Evolutionary conservation across 2,797 vertebrate species (phyloP).

Genomic region (Dallia pectoralis): DNA sequence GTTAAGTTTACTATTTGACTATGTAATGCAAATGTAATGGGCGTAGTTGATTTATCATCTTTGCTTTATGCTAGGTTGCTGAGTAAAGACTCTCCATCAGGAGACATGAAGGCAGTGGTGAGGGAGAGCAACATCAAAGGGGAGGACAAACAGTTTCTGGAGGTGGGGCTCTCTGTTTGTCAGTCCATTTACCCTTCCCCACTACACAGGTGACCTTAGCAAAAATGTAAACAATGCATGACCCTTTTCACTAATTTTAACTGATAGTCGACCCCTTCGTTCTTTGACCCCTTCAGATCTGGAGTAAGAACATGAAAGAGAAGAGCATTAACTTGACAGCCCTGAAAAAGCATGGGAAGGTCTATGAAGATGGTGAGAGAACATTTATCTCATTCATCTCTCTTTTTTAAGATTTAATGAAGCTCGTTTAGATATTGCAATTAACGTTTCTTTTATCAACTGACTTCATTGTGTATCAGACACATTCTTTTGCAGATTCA

Average conservation of each 20-base stretch:
- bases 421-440: not conserved
- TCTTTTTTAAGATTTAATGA: not conserved
- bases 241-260: not conserved
- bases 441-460: not conserved
- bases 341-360: conserved; percentile 89
- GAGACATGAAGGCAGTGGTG: conserved; percentile 89
- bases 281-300: conserved; percentile 74
- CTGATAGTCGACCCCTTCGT: not conserved
- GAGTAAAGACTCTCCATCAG: conserved; percentile 89
- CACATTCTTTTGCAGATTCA: not conserved
- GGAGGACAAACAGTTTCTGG: conserved; percentile 92
- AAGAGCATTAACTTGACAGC: conserved; percentile 89
- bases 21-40: not conserved
- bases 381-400: not conserved
- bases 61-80: conserved; percentile 74
- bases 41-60: conserved; percentile 71
- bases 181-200: not conserved
- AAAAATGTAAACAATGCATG: not conserved
- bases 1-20: not conserved
- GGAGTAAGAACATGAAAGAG: conserved; percentile 92
- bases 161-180: conserved; percentile 71
- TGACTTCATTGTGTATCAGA: not conserved
- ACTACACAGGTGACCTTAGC: not conserved
- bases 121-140: conserved; percentile 81
- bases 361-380: conserved; percentile 89